Evolutionary conservation across 2,888 invertebrate species (phyloP).

Genomic region (Germaria angustata): DNA sequence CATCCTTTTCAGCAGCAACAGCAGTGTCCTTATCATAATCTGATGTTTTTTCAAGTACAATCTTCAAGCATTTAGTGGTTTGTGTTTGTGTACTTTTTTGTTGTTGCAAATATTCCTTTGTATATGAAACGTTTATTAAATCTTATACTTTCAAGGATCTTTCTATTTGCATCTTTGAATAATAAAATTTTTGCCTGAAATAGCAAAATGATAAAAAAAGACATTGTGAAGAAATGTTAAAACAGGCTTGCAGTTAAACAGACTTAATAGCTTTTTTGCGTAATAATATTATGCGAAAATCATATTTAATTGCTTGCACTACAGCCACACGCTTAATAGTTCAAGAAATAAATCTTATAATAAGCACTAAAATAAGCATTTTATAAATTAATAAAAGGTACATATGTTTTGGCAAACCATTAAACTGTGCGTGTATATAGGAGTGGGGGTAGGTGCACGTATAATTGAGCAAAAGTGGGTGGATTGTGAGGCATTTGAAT

Average conservation of each 20-base stretch:
- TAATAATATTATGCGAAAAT: not conserved
- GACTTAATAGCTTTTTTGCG: not conserved
- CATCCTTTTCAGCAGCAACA: not conserved
- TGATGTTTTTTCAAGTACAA: slow-evolving; percentile 46
- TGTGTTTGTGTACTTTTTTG: not conserved
- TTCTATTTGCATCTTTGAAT: not conserved
- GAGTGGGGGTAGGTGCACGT: not conserved
- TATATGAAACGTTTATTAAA: slow-evolving; percentile 48
- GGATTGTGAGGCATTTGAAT: not conserved
- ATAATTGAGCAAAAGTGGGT: not conserved
- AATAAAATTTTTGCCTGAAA: not conserved
- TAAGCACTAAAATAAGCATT: not conserved
- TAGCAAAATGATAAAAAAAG: not conserved
- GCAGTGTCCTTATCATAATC: slow-evolving; percentile 8
- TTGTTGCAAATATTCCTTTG: slow-evolving; percentile 7
- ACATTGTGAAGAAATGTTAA: not conserved
- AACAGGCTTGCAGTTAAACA: not conserved
- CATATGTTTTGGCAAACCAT: not conserved
- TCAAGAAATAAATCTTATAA: not conserved
- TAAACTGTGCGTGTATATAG: not conserved
- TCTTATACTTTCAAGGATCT: slow-evolving; percentile 57
- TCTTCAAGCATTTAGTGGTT: slow-evolving; percentile 40
- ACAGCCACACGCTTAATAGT: not conserved
- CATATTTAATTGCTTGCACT: not conserved
- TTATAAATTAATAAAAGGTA: no score